Conservation (phyloP, 2,797 vertebrate genomes). For the Merluccius polli region DNA sequence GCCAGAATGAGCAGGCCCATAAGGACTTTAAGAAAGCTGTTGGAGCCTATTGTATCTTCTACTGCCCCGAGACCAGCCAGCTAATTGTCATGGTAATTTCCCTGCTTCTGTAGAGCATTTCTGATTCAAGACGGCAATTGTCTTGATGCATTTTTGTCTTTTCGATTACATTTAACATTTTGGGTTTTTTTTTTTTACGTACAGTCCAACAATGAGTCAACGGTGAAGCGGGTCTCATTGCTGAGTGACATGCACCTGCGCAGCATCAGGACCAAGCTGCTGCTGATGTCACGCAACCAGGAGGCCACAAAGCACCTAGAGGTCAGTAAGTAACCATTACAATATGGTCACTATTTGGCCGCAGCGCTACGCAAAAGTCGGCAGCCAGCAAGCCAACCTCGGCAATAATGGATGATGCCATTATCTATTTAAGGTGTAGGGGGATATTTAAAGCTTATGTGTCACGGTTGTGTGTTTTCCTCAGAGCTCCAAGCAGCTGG, state of each 20-base stretch:
- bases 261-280: conserved; percentile 94
- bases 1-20: conserved; percentile 90
- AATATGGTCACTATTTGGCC: background rate
- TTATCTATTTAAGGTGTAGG: background rate
- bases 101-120: background rate
- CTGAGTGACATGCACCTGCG: conserved; percentile 98
- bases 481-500: conserved; percentile 94
- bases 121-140: background rate
- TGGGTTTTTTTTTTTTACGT: conserved; percentile 3
- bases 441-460: background rate
- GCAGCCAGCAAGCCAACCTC: background rate
- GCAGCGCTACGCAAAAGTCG: background rate
- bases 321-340: conserved; percentile 68
- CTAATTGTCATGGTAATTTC: conserved; percentile 87
- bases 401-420: background rate
- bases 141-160: background rate
- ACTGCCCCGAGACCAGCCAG: conserved; percentile 84
- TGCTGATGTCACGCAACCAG: conserved; percentile 98
- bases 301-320: conserved; percentile 98
- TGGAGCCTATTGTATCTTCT: conserved; percentile 88
- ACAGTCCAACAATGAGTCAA: conserved; percentile 90
- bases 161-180: background rate
- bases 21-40: conserved; percentile 99
- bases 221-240: conserved; percentile 92
- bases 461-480: background rate